Percentiles rank a stretch among this genome's conserved stretches.
These are phyloP conservation scores for Drosophila baimaii DNA, from an alignment of 1,140 invertebrate genomes.

Conservation along the genomic window DNA sequence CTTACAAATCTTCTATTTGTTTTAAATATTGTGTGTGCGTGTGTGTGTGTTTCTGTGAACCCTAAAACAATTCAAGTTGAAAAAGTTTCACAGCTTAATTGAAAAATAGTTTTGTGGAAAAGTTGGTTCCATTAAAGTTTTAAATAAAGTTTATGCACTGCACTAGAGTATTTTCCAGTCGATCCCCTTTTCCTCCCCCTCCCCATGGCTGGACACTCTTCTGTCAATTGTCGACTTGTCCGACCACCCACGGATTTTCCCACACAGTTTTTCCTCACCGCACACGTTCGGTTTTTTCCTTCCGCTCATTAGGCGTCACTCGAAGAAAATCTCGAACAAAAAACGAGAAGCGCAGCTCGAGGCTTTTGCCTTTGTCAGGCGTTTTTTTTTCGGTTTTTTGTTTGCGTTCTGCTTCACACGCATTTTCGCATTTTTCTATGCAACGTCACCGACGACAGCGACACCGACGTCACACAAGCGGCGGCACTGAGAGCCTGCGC, in stretches of 20 bases:
- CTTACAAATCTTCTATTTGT: neutral
- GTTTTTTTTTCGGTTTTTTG: conserved; percentile 25
- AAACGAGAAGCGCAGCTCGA: conserved; percentile 29
- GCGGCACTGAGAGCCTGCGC: conserved; percentile 57
- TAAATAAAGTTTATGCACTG: neutral
- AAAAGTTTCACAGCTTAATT: conserved; percentile 5
- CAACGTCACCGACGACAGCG: conserved; percentile 71
- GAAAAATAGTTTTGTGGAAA: neutral
- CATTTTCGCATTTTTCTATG: conserved; percentile 75
- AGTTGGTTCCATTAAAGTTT: conserved; percentile 5
- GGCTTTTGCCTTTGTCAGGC: conserved; percentile 27
- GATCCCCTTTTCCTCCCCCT: neutral
- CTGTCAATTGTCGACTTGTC: conserved; percentile 30
- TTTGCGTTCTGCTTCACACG: conserved; percentile 51
- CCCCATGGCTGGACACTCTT: neutral
- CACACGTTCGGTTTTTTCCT: conserved; percentile 51
- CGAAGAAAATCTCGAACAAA: conserved; percentile 33
- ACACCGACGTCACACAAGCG: conserved; percentile 64
- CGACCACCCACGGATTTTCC: conserved; percentile 11
- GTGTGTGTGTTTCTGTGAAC: neutral
- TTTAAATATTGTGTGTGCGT: neutral
- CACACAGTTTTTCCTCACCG: conserved; percentile 6
- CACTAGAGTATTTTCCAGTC: conserved; percentile 2
- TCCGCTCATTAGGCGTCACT: conserved; percentile 75
- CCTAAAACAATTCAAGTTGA: neutral